Percentiles rank a stretch among this genome's conserved stretches.
These are phyloP conservation scores for Nansenia antarctica DNA, from an alignment of 2,113 vertebrate species.

Conservation along the genomic window DNA sequence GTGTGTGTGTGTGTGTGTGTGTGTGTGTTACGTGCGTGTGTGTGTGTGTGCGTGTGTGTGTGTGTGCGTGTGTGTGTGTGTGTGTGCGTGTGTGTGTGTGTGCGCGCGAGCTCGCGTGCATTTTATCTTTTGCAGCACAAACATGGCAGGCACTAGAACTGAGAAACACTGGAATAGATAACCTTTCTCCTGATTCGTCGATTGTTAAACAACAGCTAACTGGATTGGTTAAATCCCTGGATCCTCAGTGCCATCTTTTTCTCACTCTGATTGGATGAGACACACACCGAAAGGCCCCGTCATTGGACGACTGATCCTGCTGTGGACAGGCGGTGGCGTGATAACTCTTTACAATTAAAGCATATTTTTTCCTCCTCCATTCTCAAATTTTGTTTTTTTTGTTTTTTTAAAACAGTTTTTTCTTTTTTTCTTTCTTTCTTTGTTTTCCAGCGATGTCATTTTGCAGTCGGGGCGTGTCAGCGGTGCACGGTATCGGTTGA, in stretches of 20 bases:
- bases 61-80: neutral
- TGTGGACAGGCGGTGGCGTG: constrained; percentile 16
- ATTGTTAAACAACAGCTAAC: constrained; percentile 30
- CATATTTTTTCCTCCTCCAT: neutral
- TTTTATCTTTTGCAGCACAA: constrained; percentile 69
- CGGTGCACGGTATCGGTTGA: constrained; percentile 1
- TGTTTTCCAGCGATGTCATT: constrained; percentile 45
- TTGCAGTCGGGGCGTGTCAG: constrained; percentile 34
- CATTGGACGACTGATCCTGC: neutral
- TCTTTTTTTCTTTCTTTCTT: constrained; percentile 17
- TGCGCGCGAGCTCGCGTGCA: constrained; percentile 61
- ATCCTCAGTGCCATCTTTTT: neutral
- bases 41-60: neutral
- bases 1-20: constrained; percentile 13
- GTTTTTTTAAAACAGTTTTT: neutral
- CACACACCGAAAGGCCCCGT: constrained; percentile 6
- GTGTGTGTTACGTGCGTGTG: constrained; percentile 3
- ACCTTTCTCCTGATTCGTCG: constrained; percentile 53
- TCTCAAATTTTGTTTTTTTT: neutral
- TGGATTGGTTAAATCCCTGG: neutral
- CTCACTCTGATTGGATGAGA: constrained; percentile 14
- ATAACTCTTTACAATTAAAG: constrained; percentile 39
- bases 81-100: constrained; percentile 8
- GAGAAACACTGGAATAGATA: constrained; percentile 67
- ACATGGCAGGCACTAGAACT: constrained; percentile 72